Evolutionary conservation across 2,888 invertebrate genomes (phyloP).

Genomic region (Pristionchus fissidentatus): DNA sequence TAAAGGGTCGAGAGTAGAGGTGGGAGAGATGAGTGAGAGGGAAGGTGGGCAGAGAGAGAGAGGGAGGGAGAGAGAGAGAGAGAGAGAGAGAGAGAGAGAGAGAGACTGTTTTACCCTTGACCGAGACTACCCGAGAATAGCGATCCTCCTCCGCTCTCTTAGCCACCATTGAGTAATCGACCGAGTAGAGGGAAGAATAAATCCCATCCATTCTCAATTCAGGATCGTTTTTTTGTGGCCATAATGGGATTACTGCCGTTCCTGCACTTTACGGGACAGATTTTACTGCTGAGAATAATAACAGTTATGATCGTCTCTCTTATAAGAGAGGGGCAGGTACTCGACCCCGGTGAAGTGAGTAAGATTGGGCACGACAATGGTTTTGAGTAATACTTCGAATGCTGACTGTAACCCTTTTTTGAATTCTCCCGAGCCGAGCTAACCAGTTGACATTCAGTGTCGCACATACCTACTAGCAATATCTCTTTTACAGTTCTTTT

Average conservation of each 20-base stretch:
- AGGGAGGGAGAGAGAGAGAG: background rate
- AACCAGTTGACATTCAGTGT: no score
- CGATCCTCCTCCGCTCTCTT: conserved; percentile 24
- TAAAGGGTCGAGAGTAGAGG: no score
- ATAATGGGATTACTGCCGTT: conserved; percentile 11
- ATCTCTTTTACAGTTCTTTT: no score
- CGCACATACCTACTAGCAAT: no score
- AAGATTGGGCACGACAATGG: no score
- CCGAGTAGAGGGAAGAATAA: background rate
- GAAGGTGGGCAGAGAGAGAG: background rate
- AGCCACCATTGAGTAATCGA: background rate
- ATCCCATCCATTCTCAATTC: background rate
- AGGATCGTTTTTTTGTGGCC: background rate
- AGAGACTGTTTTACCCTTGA: conserved; percentile 35
- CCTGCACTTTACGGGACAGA: conserved; percentile 4
- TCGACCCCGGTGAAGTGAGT: no score
- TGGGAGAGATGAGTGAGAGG: conserved; percentile 11
- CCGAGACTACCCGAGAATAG: conserved; percentile 44
- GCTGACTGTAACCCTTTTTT: no score
- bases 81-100: conserved; percentile 29
- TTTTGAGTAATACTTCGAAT: no score
- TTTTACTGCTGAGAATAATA: no score
- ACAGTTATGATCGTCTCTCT: no score
- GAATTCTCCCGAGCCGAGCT: no score
- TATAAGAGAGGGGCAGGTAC: no score